Conservation (phyloP, 2,113 vertebrate genomes). For the Hypocryptadius cinnamomeus region DNA sequence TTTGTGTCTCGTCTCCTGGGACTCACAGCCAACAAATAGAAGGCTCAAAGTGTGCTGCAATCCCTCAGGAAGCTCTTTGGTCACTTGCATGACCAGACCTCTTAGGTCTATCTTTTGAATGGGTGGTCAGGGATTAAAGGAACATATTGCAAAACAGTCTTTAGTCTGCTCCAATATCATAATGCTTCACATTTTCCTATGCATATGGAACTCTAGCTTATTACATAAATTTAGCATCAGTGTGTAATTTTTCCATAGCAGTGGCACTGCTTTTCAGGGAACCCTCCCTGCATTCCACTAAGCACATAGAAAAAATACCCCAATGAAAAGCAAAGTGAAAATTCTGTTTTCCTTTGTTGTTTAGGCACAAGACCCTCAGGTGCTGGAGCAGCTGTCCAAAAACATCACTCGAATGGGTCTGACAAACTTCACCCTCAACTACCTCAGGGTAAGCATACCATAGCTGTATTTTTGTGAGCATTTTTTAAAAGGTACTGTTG, state of each 20-base stretch:
- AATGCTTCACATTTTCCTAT: neutral
- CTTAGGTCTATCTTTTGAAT: neutral
- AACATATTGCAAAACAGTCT: neutral
- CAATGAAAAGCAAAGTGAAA: constrained; percentile 16
- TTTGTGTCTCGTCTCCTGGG: neutral
- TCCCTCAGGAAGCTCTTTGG: neutral
- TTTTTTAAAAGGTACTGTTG: constrained; percentile 17
- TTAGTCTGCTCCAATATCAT: neutral
- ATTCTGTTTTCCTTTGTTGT: constrained; percentile 28
- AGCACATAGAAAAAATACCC: neutral
- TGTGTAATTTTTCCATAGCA: neutral
- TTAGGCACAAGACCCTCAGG: constrained; percentile 99
- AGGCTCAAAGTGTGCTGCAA: neutral
- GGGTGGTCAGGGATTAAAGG: neutral
- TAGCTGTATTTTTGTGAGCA: neutral
- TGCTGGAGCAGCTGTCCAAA: constrained; percentile 99
- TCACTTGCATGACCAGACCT: neutral
- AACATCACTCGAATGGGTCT: constrained; percentile 99
- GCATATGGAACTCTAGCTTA: neutral
- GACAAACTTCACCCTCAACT: constrained; percentile 99
- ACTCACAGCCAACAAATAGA: neutral
- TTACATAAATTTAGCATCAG: neutral
- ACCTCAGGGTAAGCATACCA: constrained; percentile 92
- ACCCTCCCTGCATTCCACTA: neutral
- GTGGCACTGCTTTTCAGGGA: neutral